These are phyloP conservation scores for Gorsachius goisagi DNA, from an alignment of 2,113 vertebrate genomes.

Conservation along the genomic window DNA sequence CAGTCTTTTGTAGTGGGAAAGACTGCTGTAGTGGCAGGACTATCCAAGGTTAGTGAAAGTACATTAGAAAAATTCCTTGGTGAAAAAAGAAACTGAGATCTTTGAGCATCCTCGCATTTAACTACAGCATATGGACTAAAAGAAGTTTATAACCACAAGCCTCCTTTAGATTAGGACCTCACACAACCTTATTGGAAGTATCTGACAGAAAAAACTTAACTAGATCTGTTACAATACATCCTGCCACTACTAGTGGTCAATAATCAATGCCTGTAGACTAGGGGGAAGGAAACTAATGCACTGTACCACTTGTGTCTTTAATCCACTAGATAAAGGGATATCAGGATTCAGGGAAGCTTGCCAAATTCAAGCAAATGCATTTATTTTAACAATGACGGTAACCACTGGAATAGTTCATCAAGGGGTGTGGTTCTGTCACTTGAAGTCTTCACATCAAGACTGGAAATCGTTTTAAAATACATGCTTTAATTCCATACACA, in stretches of 20 bases:
- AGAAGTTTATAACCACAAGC: background rate
- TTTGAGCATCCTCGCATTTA: background rate
- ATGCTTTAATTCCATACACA: background rate
- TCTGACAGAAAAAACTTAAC: background rate
- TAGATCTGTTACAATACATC: background rate
- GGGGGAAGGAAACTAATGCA: background rate
- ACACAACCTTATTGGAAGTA: background rate
- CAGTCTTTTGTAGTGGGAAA: background rate
- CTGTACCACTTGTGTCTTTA: background rate
- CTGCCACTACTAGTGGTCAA: background rate
- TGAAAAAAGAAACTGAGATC: background rate
- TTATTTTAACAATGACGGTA: background rate
- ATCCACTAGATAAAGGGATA: background rate
- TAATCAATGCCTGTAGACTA: background rate
- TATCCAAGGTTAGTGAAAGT: background rate
- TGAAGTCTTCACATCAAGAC: background rate
- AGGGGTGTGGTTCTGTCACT: background rate
- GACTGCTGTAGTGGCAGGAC: background rate
- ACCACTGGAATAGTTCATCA: background rate
- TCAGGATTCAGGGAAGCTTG: background rate
- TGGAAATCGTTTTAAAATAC: background rate
- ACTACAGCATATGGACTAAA: background rate
- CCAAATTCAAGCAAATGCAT: background rate
- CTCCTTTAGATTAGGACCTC: background rate
- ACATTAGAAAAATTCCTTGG: background rate